Evolutionary conservation across 2,797 vertebrate genomes (phyloP).

Genomic region (Myoxocephalus aenaeus): DNA sequence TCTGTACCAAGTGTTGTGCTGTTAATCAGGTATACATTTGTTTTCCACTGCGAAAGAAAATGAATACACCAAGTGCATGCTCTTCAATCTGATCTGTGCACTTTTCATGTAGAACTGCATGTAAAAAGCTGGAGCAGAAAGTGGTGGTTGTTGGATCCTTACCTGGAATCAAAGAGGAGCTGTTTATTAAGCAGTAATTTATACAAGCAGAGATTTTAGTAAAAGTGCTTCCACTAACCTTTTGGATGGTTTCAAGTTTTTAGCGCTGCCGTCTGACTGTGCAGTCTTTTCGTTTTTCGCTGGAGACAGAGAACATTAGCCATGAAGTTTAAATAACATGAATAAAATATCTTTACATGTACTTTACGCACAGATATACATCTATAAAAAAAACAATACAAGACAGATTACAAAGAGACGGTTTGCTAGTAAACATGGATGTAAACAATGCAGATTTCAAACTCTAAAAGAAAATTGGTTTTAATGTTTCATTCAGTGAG

Average conservation of each 20-base stretch:
- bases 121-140: too few species aligned
- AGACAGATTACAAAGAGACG: not conserved
- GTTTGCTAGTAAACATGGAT: not conserved
- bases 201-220: not conserved
- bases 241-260: slow-evolving; percentile 48
- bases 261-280: slow-evolving; percentile 10
- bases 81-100: too few species aligned
- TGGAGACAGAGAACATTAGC: slow-evolving; percentile 18
- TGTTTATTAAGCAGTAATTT: not conserved
- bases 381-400: not conserved
- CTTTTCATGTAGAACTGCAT: too few species aligned
- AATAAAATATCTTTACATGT: not conserved
- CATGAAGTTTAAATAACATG: not conserved
- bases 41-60: too few species aligned
- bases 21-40: too few species aligned
- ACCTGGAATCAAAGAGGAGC: not conserved
- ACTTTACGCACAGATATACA: not conserved
- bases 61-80: too few species aligned
- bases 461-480: too few species aligned
- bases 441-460: too few species aligned
- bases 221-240: slow-evolving; percentile 45
- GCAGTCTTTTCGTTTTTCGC: slow-evolving; percentile 37
- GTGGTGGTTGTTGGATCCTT: too few species aligned
- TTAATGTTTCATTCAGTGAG: too few species aligned
- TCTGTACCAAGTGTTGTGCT: too few species aligned